A percentile compares a stretch with the other conserved stretches of the same genome.
These are phyloP conservation scores for Fulica atra DNA, from an alignment of 2,113 vertebrate species.

Conservation along the genomic window DNA sequence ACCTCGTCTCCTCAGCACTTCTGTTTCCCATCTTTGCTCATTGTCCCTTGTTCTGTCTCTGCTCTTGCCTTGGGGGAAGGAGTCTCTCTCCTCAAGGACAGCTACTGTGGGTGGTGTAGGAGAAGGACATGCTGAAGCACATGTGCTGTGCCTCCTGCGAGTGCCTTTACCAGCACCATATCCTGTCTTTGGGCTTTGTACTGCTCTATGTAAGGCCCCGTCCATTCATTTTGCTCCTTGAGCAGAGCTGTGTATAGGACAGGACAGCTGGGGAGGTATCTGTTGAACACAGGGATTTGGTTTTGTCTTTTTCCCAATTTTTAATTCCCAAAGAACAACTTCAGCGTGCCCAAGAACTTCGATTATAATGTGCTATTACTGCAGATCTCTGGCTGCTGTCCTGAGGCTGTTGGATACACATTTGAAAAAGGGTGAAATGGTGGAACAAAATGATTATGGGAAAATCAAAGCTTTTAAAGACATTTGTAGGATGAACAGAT, in stretches of 20 bases:
- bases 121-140: background rate
- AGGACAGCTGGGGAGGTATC: background rate
- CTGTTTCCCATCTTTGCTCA: background rate
- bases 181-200: background rate
- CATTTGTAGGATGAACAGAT: conserved; percentile 69
- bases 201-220: background rate
- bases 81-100: background rate
- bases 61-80: background rate
- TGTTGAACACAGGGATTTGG: background rate
- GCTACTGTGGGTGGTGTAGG: background rate
- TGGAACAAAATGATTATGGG: conserved; percentile 62
- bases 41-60: background rate
- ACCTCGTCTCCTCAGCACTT: background rate
- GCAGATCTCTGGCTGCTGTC: conserved; percentile 69
- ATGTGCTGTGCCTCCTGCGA: fast-evolving
- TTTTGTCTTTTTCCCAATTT: background rate
- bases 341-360: conserved; percentile 40
- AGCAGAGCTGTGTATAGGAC: background rate
- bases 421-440: conserved; percentile 61
- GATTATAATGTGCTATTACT: conserved; percentile 63
- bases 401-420: conserved; percentile 63
- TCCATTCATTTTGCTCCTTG: background rate
- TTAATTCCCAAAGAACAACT: conserved; percentile 18
- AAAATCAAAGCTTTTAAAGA: conserved; percentile 72
- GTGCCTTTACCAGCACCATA: fast-evolving